phyloP scores from a whole-genome alignment of 2,113 vertebrate species.

The Ramphastos sulfuratus region DNA sequence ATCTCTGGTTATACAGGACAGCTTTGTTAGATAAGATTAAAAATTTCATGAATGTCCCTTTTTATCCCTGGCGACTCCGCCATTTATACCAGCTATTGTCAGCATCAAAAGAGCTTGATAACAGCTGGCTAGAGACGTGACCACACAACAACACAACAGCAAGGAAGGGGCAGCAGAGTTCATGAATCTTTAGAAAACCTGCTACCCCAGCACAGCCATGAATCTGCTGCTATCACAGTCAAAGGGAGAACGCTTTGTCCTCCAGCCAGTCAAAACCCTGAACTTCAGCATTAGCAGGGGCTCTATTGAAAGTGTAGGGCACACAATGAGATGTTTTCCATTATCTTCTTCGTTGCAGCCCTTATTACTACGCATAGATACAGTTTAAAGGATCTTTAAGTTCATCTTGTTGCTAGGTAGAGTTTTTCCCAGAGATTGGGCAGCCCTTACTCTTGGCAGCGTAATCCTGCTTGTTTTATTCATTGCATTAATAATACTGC shows the following conservation, averaged over 20 bases:
- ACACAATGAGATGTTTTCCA: constrained; percentile 48
- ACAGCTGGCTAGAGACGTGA: constrained; percentile 67
- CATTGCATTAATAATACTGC: rapidly evolving
- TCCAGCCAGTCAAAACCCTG: constrained; percentile 33
- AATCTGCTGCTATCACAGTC: constrained; percentile 46
- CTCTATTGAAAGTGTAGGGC: background rate
- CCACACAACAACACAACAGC: constrained; percentile 54
- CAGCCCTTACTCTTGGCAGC: background rate
- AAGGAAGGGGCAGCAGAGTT: constrained; percentile 34
- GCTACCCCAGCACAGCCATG: background rate
- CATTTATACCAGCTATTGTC: constrained; percentile 54
- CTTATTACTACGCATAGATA: constrained; percentile 37
- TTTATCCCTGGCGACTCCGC: constrained; percentile 57
- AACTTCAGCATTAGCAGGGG: constrained; percentile 56
- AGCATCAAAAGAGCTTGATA: constrained; percentile 53
- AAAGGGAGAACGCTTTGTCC: constrained; percentile 42
- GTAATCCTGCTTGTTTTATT: background rate
- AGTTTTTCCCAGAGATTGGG: background rate
- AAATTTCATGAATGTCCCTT: constrained; percentile 57
- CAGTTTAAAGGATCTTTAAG: constrained; percentile 36
- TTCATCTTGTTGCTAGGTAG: constrained; percentile 53
- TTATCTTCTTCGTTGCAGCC: constrained; percentile 63
- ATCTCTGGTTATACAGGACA: constrained; percentile 69
- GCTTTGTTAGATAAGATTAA: constrained; percentile 72
- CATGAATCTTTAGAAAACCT: constrained; percentile 49